Percentiles rank a stretch among this genome's conserved stretches.
phyloP scores from a whole-genome alignment of 2,888 invertebrate species.

The Diaphora mendica region DNA sequence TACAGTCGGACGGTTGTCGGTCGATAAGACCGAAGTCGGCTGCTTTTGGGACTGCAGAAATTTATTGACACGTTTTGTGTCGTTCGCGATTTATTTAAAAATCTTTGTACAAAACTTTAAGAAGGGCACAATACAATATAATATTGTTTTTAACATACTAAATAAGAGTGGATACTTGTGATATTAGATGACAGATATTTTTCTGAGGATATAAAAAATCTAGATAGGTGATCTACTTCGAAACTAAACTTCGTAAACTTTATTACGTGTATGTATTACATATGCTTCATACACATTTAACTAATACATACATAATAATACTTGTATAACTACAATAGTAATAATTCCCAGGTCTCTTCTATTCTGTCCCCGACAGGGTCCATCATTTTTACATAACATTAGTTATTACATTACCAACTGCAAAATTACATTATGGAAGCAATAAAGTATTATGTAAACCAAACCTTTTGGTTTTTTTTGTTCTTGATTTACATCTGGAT shows the following conservation, averaged over 20 bases:
- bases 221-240: not conserved
- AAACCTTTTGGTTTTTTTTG: not conserved
- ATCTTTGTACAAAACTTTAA: not conserved
- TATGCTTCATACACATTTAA: no score
- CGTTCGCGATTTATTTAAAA: not conserved
- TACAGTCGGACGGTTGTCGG: conserved; percentile 59
- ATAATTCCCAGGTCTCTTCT: no score
- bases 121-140: not conserved
- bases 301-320: no score
- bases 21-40: conserved; percentile 47
- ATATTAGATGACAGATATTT: no score
- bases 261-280: no score
- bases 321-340: no score
- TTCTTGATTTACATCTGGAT: not conserved
- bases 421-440: no score
- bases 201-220: not conserved
- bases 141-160: not conserved
- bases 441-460: not conserved
- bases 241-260: not conserved
- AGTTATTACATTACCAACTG: no score
- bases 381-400: no score
- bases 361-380: no score
- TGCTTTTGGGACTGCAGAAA: conserved; percentile 23
- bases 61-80: conserved; percentile 15
- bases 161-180: not conserved